phyloP scores from a whole-genome alignment of 2,888 invertebrate species.

The Nemapogon koenigi region DNA sequence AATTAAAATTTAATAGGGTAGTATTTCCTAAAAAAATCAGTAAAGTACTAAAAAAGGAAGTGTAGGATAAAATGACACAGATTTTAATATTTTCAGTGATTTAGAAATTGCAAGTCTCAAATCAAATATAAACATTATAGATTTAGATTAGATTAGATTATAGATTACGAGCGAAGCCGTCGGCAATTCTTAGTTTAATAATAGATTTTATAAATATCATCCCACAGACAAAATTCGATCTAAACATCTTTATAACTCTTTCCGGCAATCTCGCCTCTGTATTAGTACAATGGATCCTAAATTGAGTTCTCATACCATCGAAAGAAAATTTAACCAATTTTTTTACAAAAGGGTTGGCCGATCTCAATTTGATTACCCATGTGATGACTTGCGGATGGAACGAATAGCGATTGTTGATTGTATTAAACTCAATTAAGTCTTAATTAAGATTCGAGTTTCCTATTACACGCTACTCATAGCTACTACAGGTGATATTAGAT shows the following conservation, averaged over 20 bases:
- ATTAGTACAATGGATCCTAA: conserved; percentile 36
- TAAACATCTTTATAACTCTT: conserved; percentile 51
- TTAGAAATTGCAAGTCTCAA: no score
- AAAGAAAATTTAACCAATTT: conserved; percentile 50
- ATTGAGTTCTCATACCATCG: conserved; percentile 64
- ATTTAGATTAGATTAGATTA: no score
- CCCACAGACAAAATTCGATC: no score
- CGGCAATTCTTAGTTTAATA: no score
- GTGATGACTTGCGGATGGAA: conserved; percentile 59
- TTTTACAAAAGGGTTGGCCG: conserved; percentile 62
- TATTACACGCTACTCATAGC: conserved; percentile 61
- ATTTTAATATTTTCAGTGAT: no score
- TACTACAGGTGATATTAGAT: conserved; percentile 25
- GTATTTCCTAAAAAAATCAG: no score
- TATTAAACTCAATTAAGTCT: conserved; percentile 65
- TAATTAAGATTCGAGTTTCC: conserved; percentile 65
- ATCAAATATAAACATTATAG: no score
- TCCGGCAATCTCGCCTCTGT: conserved; percentile 41
- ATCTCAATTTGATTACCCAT: conserved; percentile 59
- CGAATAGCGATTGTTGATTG: conserved; percentile 55
- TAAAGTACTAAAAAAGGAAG: no score
- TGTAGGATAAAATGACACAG: no score
- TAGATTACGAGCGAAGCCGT: no score
- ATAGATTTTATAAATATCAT: no score
- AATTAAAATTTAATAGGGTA: no score